Conservation (phyloP, 2,888 invertebrate genomes). For the Ischnus inquisitorius region DNA sequence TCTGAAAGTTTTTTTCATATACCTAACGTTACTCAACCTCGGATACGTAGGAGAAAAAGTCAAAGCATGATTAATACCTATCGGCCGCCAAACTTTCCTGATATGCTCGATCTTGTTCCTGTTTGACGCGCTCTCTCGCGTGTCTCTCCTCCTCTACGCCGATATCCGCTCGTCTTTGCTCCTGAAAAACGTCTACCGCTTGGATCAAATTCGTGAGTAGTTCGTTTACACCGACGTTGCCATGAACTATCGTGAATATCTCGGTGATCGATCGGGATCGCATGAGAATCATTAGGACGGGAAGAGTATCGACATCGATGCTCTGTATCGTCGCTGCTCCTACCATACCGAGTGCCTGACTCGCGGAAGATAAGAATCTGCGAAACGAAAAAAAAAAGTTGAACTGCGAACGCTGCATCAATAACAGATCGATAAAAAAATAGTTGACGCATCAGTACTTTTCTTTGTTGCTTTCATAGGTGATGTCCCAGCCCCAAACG, state of each 20-base stretch:
- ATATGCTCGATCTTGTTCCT: slow-evolving; percentile 97
- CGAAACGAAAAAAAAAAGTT: slow-evolving; percentile 47
- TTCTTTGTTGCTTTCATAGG: slow-evolving; percentile 93
- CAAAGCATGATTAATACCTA: slow-evolving; percentile 85
- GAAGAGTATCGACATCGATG: slow-evolving; percentile 94
- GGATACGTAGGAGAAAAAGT: slow-evolving; percentile 3
- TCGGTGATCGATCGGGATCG: slow-evolving; percentile 95
- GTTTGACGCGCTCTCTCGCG: slow-evolving; percentile 95
- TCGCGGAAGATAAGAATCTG: slow-evolving; percentile 92
- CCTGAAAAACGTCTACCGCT: slow-evolving; percentile 93
- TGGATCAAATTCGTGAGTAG: slow-evolving; percentile 95
- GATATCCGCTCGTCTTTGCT: slow-evolving; percentile 90
- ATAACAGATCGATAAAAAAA: neutral
- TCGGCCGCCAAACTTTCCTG: slow-evolving; percentile 95
- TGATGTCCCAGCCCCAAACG: slow-evolving; percentile 99
- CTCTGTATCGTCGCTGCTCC: slow-evolving; percentile 94
- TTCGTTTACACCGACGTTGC: slow-evolving; percentile 96
- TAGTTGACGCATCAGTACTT: slow-evolving; percentile 86
- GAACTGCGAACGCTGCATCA: neutral
- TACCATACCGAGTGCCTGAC: slow-evolving; percentile 92
- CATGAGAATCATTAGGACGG: slow-evolving; percentile 95
- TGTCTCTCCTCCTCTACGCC: slow-evolving; percentile 96
- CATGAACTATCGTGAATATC: slow-evolving; percentile 95
- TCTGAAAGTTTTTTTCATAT: slow-evolving; percentile 84
- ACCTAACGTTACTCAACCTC: slow-evolving; percentile 1